These are phyloP conservation scores for Heliconius eleuchia DNA, from an alignment of 1,140 invertebrate species.

Conservation along the genomic window DNA sequence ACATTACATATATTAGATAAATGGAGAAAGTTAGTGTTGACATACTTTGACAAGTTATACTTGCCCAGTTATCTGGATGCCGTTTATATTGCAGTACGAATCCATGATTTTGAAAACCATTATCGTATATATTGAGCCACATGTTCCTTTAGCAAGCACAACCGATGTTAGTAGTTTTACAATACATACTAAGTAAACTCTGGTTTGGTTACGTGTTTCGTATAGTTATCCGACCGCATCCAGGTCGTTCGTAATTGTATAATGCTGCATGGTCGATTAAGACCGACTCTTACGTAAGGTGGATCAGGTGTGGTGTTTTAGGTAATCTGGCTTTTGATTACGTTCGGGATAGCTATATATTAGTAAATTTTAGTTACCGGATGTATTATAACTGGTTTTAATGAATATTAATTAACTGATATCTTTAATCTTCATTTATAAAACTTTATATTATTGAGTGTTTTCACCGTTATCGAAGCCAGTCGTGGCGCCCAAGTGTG, in stretches of 20 bases:
- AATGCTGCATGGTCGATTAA: conserved; percentile 42
- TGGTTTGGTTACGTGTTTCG: conserved; percentile 38
- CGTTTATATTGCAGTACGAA: conserved; percentile 24
- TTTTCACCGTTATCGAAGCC: neutral
- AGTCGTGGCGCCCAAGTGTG: neutral
- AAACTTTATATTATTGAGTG: neutral
- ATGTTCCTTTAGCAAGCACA: conserved; percentile 36
- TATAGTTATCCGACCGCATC: conserved; percentile 49
- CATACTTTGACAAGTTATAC: conserved; percentile 36
- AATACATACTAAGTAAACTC: conserved; percentile 36
- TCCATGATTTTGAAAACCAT: conserved; percentile 11
- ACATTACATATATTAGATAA: conserved; percentile 26
- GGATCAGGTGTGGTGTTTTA: conserved; percentile 32
- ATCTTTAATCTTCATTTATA: neutral
- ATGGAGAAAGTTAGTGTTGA: conserved; percentile 22
- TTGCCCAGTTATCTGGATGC: conserved; percentile 37
- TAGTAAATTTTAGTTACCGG: neutral
- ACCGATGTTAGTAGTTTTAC: conserved; percentile 35
- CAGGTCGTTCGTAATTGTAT: conserved; percentile 47
- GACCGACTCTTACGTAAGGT: conserved; percentile 34
- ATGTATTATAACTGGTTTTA: neutral
- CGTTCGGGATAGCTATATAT: neutral
- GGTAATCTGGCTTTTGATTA: conserved; percentile 20
- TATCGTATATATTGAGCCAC: conserved; percentile 31
- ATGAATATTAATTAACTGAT: neutral